These are phyloP conservation scores for Pseudomyrmex sp. DNA, from an alignment of 1,140 invertebrate species.

Conservation along the genomic window DNA sequence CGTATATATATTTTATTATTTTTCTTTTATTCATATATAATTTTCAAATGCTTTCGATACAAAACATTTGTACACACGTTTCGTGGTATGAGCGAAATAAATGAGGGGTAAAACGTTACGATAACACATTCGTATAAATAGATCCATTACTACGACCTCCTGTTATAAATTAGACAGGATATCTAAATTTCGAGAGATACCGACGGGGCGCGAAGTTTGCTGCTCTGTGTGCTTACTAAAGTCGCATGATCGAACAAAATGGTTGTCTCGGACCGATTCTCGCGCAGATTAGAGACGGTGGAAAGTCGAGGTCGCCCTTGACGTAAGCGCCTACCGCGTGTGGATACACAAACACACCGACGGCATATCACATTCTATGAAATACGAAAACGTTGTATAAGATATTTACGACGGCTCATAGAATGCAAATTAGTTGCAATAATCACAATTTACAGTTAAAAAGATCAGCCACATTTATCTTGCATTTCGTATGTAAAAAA, in stretches of 20 bases:
- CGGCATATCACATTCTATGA: constrained; percentile 56
- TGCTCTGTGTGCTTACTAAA: neutral
- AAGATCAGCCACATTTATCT: neutral
- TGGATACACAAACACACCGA: constrained; percentile 57
- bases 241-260: constrained; percentile 47
- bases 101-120: no score
- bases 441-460: neutral
- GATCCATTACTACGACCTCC: neutral
- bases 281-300: constrained; percentile 69
- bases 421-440: neutral
- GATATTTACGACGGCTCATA: neutral
- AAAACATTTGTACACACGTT: no score
- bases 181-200: constrained; percentile 3
- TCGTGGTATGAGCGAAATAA: no score
- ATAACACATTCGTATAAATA: neutral
- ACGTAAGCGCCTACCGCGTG: constrained; percentile 72
- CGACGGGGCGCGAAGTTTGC: neutral
- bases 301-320: constrained; percentile 77
- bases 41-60: no score
- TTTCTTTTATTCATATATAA: no score
- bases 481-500: neutral
- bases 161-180: constrained; percentile 25
- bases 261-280: constrained; percentile 66
- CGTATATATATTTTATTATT: no score
- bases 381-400: constrained; percentile 10